Conservation (phyloP, 2,888 invertebrate genomes). For the Augiades crinisus region DNA sequence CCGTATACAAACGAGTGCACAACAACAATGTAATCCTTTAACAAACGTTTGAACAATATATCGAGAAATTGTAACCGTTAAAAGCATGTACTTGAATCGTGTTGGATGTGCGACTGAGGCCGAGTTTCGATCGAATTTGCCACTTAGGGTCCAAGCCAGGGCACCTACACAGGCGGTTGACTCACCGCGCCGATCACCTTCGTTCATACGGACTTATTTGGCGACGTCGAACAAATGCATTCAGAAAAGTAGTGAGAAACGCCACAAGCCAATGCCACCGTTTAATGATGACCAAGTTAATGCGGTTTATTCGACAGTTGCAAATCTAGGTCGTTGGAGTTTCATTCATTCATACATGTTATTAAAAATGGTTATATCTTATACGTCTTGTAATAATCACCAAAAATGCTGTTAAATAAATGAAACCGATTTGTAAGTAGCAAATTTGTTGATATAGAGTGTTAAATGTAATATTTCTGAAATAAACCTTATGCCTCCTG, state of each 20-base stretch:
- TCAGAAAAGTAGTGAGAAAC: constrained; percentile 51
- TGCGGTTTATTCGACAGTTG: background rate
- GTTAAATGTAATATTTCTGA: no score
- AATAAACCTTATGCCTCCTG: no score
- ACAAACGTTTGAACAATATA: no score
- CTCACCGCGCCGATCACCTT: constrained; percentile 72
- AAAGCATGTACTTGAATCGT: constrained; percentile 37
- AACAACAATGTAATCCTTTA: no score
- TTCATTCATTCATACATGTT: constrained; percentile 21
- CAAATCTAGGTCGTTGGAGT: constrained; percentile 2
- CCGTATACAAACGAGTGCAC: background rate
- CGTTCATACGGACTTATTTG: constrained; percentile 76
- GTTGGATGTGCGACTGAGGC: constrained; percentile 50
- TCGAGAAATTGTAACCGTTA: background rate
- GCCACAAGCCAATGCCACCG: constrained; percentile 55
- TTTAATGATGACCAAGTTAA: constrained; percentile 23
- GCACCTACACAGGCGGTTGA: constrained; percentile 64
- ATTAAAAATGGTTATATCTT: no score
- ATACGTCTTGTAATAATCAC: background rate
- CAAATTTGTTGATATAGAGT: no score
- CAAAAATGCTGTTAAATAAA: background rate
- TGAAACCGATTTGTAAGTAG: no score
- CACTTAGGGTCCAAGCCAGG: constrained; percentile 46
- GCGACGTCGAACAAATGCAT: constrained; percentile 66
- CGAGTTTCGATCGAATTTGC: constrained; percentile 42